Evolutionary conservation across 2,113 vertebrate genomes (phyloP).

Genomic region (Rissa tridactyla): DNA sequence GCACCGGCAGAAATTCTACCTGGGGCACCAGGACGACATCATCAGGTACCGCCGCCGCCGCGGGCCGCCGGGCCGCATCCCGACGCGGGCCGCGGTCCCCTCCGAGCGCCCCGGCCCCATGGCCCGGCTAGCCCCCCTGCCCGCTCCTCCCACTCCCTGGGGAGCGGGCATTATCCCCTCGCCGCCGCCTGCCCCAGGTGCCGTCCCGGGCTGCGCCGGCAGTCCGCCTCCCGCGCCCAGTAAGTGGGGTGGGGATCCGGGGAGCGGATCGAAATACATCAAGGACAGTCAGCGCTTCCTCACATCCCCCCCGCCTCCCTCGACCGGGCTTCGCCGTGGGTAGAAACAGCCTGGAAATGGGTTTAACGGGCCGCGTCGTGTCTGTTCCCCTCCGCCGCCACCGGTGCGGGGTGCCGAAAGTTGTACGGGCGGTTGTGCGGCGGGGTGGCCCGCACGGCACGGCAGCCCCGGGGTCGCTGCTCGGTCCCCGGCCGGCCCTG

Average conservation of each 20-base stretch:
- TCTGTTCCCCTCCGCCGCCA: background rate
- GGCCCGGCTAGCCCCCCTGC: background rate
- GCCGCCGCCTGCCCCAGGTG: background rate
- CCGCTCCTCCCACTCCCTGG: background rate
- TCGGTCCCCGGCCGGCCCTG: background rate
- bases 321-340: background rate
- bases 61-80: background rate
- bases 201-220: background rate
- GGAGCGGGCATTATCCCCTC: background rate
- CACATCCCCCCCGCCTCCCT: background rate
- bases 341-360: background rate
- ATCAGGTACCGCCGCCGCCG: constrained; percentile 87
- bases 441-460: background rate
- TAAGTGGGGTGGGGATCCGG: background rate
- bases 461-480: background rate
- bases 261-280: background rate
- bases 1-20: constrained; percentile 98
- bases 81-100: background rate
- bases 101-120: background rate
- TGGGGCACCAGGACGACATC: constrained; percentile 98
- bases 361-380: background rate
- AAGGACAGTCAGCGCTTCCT: background rate
- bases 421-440: background rate
- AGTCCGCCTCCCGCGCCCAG: background rate
- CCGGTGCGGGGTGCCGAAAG: background rate